Percentiles rank a stretch among this genome's conserved stretches.
phyloP scores from a whole-genome alignment of 2,113 vertebrate species.

The Ceuthmochares aereus region DNA sequence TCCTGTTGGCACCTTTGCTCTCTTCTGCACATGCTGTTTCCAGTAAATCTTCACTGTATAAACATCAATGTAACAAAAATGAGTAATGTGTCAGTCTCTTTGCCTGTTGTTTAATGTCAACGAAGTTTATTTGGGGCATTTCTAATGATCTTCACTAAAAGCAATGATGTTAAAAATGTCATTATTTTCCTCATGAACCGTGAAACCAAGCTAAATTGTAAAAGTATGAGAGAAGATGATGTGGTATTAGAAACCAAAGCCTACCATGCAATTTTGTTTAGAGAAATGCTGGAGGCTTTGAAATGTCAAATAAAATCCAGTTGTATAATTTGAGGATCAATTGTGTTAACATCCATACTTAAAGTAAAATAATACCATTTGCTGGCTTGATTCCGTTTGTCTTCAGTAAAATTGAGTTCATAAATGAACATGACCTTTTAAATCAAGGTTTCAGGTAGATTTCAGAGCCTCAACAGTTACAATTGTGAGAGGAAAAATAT shows the following conservation, averaged over 20 bases:
- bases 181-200: not conserved
- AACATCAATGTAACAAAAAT: not conserved
- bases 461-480: not conserved
- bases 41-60: not conserved
- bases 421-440: slow-evolving; percentile 26
- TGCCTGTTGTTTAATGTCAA: not conserved
- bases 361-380: slow-evolving; percentile 33
- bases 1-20: not conserved
- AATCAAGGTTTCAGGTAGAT: slow-evolving; percentile 26
- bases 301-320: slow-evolving; percentile 47
- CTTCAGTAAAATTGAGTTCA: slow-evolving; percentile 17
- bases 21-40: not conserved
- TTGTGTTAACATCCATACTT: slow-evolving; percentile 41
- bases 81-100: not conserved
- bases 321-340: slow-evolving; percentile 57
- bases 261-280: slow-evolving; percentile 49
- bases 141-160: not conserved
- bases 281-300: slow-evolving; percentile 38
- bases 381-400: slow-evolving; percentile 7
- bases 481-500: not conserved
- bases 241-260: slow-evolving; percentile 2
- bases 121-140: not conserved
- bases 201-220: slow-evolving; percentile 27
- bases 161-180: not conserved
- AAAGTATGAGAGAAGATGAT: slow-evolving; percentile 22